Evolutionary conservation across 2,797 vertebrate species (phyloP).

Genomic region (Crenuchus spilurus): DNA sequence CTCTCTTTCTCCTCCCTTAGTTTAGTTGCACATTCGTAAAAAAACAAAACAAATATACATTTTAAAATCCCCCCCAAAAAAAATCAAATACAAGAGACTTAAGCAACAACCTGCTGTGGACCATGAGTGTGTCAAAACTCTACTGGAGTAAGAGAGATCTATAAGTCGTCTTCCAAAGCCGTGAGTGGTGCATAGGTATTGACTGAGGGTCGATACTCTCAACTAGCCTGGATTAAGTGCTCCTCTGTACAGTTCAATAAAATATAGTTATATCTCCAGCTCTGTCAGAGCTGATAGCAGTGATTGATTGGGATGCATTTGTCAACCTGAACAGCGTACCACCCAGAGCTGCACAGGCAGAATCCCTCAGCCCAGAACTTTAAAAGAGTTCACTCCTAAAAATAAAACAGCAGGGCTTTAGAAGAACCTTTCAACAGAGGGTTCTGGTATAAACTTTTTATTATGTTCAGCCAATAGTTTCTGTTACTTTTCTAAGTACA

Average conservation of each 20-base stretch:
- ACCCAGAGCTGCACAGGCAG: conserved; percentile 23
- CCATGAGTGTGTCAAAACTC: conserved; percentile 37
- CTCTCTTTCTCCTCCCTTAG: neutral
- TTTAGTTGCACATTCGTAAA: neutral
- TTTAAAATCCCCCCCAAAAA: too few relatives aligned
- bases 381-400: neutral
- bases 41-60: neutral
- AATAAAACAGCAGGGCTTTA: neutral
- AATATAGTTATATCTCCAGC: conserved; percentile 67
- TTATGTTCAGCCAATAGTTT: too few relatives aligned
- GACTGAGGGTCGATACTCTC: conserved; percentile 67
- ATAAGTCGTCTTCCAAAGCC: conserved; percentile 53
- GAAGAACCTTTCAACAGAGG: neutral
- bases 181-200: conserved; percentile 63
- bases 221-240: conserved; percentile 70
- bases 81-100: conserved; percentile 6
- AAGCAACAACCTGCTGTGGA: conserved; percentile 3
- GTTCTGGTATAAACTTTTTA: neutral
- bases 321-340: conserved; percentile 63
- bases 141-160: conserved; percentile 50
- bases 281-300: conserved; percentile 63
- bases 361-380: conserved; percentile 6
- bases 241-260: conserved; percentile 69
- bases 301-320: conserved; percentile 70
- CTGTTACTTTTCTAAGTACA: neutral